Percentiles rank a stretch among this genome's conserved stretches.
These are phyloP conservation scores for Lemur catta DNA, from an alignment of 2,797 vertebrate genomes.

Conservation along the genomic window DNA sequence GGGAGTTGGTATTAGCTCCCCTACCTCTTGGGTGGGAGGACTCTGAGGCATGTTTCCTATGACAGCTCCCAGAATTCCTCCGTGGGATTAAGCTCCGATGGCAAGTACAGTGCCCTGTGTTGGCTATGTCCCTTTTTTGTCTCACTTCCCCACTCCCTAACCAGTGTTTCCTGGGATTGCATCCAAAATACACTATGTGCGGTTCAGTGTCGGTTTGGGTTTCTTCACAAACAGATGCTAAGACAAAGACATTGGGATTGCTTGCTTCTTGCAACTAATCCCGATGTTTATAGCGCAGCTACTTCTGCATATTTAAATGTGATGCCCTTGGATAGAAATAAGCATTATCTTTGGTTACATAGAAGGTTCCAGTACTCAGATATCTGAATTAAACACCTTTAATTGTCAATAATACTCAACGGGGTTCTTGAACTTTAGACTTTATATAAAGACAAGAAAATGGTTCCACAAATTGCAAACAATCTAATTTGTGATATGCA, in stretches of 20 bases:
- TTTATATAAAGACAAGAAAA: conserved; percentile 14
- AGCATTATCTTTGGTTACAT: conserved; percentile 2
- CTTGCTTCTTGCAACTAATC: conserved; percentile 52
- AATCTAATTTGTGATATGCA: conserved; percentile 42
- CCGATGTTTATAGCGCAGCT: neutral
- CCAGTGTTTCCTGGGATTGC: neutral
- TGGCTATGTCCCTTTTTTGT: neutral
- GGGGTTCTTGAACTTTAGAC: conserved; percentile 57
- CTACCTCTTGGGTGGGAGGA: neutral
- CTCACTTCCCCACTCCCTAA: neutral
- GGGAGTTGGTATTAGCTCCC: neutral
- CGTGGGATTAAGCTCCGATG: neutral
- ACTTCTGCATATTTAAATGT: conserved; percentile 46
- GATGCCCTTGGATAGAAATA: neutral
- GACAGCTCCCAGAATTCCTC: neutral
- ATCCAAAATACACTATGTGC: neutral
- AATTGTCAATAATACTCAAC: conserved; percentile 35
- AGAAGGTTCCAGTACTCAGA: neutral
- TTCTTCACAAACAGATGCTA: conserved; percentile 33
- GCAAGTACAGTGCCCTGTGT: neutral
- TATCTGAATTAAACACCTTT: conserved; percentile 34
- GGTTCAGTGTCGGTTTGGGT: neutral
- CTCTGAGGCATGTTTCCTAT: neutral
- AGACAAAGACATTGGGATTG: conserved; percentile 25
- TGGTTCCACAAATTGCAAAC: conserved; percentile 35